phyloP scores from a whole-genome alignment of 2,113 vertebrate genomes.

The Gyps fulvus region DNA sequence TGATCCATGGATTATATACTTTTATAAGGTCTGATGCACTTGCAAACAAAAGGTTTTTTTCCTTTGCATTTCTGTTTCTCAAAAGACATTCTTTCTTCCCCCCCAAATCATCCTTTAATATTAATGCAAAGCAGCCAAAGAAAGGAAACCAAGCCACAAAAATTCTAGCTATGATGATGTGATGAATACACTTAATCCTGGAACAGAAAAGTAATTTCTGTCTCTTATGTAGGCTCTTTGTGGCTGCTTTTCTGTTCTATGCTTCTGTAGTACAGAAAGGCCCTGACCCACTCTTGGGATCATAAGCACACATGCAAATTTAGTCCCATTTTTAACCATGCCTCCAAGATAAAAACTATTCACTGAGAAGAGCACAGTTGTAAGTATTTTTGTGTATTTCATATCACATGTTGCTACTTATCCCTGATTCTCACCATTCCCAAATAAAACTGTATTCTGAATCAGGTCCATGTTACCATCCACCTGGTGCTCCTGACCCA shows the following conservation, averaged over 20 bases:
- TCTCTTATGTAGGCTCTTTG: neutral
- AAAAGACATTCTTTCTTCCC: neutral
- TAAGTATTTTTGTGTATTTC: neutral
- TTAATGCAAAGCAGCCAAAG: constrained; percentile 50
- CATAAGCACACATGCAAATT: neutral
- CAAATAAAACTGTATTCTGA: neutral
- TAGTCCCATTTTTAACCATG: neutral
- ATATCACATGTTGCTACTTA: neutral
- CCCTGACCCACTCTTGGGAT: neutral
- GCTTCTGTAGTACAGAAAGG: neutral
- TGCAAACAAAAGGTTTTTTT: constrained; percentile 67
- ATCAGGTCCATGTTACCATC: neutral
- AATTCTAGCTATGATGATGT: constrained; percentile 25
- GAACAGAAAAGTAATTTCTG: constrained; percentile 16
- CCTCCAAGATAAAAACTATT: neutral
- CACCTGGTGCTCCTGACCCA: neutral
- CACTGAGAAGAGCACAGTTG: neutral
- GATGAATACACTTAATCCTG: constrained; percentile 7
- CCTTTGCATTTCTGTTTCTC: constrained; percentile 66
- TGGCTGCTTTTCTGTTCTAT: neutral
- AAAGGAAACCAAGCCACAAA: neutral
- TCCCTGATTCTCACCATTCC: neutral
- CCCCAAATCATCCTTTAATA: constrained; percentile 28
- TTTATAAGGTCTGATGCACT: constrained; percentile 68
- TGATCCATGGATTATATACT: constrained; percentile 71